Conservation (phyloP, 1,140 invertebrate genomes). For the Leptoteleia sp. region DNA sequence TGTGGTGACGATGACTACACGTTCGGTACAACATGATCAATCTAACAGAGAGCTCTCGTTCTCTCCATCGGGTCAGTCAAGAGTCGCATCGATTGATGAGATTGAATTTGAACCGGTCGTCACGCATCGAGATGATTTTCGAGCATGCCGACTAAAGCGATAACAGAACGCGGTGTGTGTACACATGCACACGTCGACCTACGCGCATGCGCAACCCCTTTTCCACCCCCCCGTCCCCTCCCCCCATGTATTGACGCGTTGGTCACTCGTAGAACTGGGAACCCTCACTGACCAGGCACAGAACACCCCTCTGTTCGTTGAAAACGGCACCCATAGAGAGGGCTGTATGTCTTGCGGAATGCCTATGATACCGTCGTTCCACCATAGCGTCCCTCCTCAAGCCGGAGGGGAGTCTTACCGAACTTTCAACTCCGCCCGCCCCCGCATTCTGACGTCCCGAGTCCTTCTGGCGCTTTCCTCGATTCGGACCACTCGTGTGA, state of each 20-base stretch:
- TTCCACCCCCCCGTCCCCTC: slow-evolving; percentile 41
- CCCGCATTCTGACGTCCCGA: slow-evolving; percentile 22
- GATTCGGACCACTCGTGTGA: slow-evolving; percentile 5
- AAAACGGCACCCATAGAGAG: slow-evolving; percentile 71
- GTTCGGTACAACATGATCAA: slow-evolving; percentile 46
- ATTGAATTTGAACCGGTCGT: slow-evolving; percentile 61
- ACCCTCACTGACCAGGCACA: slow-evolving; percentile 74
- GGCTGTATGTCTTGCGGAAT: slow-evolving; percentile 78
- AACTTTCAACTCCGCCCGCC: slow-evolving; percentile 9
- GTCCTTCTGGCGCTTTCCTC: slow-evolving; percentile 16
- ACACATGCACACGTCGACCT: slow-evolving; percentile 16
- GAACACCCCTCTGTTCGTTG: slow-evolving; percentile 69
- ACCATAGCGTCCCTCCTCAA: slow-evolving; percentile 53
- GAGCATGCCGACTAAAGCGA: slow-evolving; percentile 47
- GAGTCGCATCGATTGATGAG: slow-evolving; percentile 59
- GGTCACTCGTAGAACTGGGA: slow-evolving; percentile 74
- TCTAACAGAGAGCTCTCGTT: slow-evolving; percentile 54
- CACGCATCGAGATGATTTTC: slow-evolving; percentile 64
- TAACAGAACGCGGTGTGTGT: slow-evolving; percentile 62
- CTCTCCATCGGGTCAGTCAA: slow-evolving; percentile 49
- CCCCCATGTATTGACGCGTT: slow-evolving; percentile 78
- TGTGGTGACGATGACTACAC: too few species aligned
- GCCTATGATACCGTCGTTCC: slow-evolving; percentile 76
- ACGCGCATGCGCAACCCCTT: slow-evolving; percentile 78
- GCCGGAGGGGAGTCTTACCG: slow-evolving; percentile 25